phyloP scores from a whole-genome alignment of 35 echinoderm and acorn worm species.

The Lytechinus variegatus region DNA sequence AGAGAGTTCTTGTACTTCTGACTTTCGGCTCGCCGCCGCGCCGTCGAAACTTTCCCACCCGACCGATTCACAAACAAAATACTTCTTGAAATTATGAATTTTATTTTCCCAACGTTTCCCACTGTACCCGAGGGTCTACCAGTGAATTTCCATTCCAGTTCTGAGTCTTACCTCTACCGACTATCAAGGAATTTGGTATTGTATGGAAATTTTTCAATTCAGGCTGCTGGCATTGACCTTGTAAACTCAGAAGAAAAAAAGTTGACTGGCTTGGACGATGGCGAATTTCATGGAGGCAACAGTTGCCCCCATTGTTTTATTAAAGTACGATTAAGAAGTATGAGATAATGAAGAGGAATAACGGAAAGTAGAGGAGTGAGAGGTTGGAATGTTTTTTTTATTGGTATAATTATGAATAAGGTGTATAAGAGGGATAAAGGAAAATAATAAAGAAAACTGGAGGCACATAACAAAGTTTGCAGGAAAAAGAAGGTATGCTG shows the following conservation, averaged over 20 bases:
- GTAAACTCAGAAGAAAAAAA: neutral
- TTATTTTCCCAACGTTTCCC: neutral
- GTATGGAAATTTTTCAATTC: neutral
- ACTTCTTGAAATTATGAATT: neutral
- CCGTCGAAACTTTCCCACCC: constrained; percentile 4
- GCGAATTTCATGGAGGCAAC: no score
- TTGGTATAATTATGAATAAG: no score
- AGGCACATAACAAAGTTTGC: no score
- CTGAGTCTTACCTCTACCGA: neutral
- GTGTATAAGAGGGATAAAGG: no score
- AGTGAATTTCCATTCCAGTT: neutral
- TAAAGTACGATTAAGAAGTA: no score
- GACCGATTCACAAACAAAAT: neutral
- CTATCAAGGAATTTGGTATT: neutral
- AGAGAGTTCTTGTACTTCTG: constrained; percentile 10
- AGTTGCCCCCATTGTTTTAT: no score
- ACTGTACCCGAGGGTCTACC: neutral
- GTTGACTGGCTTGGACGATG: neutral
- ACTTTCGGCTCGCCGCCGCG: neutral
- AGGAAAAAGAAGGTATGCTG: no score
- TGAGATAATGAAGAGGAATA: no score
- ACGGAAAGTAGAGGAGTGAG: no score
- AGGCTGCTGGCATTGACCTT: neutral
- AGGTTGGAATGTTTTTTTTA: no score
- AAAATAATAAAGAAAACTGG: no score